Conservation (phyloP, 2,113 vertebrate species). For the Egretta garzetta region DNA sequence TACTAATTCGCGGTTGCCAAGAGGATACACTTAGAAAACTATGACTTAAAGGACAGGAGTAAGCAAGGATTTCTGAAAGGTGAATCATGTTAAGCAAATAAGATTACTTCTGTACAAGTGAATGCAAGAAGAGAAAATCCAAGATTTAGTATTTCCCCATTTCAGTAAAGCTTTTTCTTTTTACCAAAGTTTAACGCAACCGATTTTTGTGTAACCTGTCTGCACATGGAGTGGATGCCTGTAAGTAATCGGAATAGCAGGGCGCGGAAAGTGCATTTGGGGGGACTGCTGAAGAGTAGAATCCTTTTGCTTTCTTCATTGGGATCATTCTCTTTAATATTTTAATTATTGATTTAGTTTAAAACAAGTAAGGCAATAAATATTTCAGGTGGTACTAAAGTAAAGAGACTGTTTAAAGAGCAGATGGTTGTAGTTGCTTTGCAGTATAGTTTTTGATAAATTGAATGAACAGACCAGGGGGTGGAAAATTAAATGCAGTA, state of each 20-base stretch:
- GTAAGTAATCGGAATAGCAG: background rate
- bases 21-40: background rate
- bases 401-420: background rate
- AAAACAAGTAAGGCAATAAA: background rate
- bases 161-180: background rate
- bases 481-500: background rate
- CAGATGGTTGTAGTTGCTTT: background rate
- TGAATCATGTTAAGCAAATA: background rate
- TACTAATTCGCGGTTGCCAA: background rate
- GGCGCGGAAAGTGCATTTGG: background rate
- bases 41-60: background rate
- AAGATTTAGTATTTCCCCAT: background rate
- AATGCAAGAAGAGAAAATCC: background rate
- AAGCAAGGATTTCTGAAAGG: background rate
- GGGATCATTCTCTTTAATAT: background rate
- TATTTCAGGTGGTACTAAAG: slow-evolving; percentile 28
- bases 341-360: slow-evolving; percentile 33
- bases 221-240: background rate
- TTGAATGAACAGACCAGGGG: background rate
- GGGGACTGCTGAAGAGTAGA: background rate
- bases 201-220: background rate
- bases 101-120: background rate
- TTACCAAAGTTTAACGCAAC: background rate
- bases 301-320: background rate
- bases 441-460: background rate